Base-by-base conservation (phyloP, 2,888 invertebrate genomes). In the Metalampra italica region DNA sequence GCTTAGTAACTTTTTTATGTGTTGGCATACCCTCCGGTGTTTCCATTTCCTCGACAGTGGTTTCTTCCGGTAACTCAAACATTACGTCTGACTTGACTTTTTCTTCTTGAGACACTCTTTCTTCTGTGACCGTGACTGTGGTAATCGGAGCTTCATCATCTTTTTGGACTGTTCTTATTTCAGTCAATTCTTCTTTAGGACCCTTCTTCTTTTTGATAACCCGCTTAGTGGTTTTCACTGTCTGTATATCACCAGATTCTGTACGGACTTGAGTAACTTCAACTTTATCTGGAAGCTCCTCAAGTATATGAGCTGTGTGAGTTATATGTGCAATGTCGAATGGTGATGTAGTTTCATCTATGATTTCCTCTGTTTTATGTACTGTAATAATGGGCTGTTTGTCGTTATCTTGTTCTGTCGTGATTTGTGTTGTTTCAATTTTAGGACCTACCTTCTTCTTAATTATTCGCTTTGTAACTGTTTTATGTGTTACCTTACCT, bases 161-260 rank as follows among this genome's bases (percentile, higher is more conserved):
- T 49, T 80, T 78, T 52, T 84, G 72, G 14, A 82, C 69, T 14
- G 89, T 90, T 3, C 80, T 71, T 22, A 82, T 82, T 63, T 82
- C 83, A 1, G 90, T 86, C 30, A 83, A 72, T 58, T 88, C 84
- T 52, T 81, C 67, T 44, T 87, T 85, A 0, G 67, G 65, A 1
- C 82, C 90, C 45, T 76, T 81, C 50, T 71, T 75, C 43, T 54
- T 79, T 66, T 82, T 90, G 1, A 89, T 78, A 0, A 79, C 72
- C 36, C 71, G 36, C 67, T 72, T 53, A 65, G 68, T 45, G 0
- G 64, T 65, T 55, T 76, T 82, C 8, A 56, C 47, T 1, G 54
- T 56, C 9, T 54, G 53, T 12, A 40, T 42, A 9, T 56, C 52
- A 12, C 55, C 53, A 7, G 51, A 13, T 40, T 57, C 68, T 8